Evolutionary conservation across 2,797 vertebrate genomes (phyloP), one percentile per base, ranked within the genome.

Genomic region (Menidia menidia): DNA sequence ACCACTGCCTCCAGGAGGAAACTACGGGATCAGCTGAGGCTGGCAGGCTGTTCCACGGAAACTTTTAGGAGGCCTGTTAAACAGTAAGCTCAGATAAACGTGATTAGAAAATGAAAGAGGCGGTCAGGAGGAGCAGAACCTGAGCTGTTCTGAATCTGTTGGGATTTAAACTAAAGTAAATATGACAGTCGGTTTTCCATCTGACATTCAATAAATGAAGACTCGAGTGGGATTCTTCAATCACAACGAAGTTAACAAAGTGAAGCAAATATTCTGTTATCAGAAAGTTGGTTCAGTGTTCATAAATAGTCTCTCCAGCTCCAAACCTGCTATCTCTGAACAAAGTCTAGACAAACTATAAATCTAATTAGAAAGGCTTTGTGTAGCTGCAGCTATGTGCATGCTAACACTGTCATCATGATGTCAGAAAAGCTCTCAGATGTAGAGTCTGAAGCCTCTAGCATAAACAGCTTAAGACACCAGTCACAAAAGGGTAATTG

Each of bases 401-500:
- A 53, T 47, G 63, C 55, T 67, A 75, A 64, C 30, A 64, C 43
- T 61, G 68, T 71, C 67, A 65, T 50, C 9, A 16, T 65, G 84
- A 79, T 60, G 73, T 90, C 75, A 82, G 35, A 53, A 57, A 14
- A 15, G 14, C n/a, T 45, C 12, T 16, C 42, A 32, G 67, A 74
- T 47, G 54, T 0, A 11, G 19, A 0, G 50, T 75, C 73, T 77
- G 64, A 9, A 12, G 32, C 18, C 70, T 71, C 3, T 73, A 81
- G 64, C 66, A 61, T 76, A 91, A 88, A 78, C 77, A 76, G 60
- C 67, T 89, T 68, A 76, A 18, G 39, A 80, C 44, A 66, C 77
- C 75, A 80, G 75, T 72, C 73, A 85, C 64, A 39, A 54, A 55
- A 73, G 64, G 70, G 66, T 93, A 92, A 94, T 92, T 72, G 47